These are phyloP conservation scores for Brachynemurus nebulosus DNA, from an alignment of 2,888 invertebrate species.

Conservation along the genomic window DNA sequence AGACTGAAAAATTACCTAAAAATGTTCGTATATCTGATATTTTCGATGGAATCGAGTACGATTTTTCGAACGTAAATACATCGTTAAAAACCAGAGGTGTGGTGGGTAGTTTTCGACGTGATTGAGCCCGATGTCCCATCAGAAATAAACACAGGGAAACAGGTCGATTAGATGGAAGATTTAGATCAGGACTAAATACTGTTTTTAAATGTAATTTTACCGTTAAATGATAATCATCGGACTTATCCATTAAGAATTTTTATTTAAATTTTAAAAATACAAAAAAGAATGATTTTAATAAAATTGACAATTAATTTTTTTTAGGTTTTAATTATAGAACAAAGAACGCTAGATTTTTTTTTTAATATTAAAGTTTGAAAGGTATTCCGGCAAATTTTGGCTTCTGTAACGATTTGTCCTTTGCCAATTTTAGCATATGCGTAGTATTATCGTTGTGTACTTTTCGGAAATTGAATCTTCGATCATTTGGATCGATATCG, in stretches of 20 bases:
- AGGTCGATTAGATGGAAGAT: too few relatives aligned
- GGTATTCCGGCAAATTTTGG: conserved; percentile 2
- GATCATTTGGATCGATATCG: background rate
- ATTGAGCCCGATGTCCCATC: background rate
- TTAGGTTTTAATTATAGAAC: too few relatives aligned
- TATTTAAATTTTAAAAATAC: too few relatives aligned
- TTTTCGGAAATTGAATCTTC: background rate
- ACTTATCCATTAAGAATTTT: too few relatives aligned
- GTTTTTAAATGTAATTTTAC: too few relatives aligned
- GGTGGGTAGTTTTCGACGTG: background rate
- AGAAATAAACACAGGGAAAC: background rate
- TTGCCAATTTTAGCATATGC: background rate
- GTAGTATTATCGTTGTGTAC: background rate
- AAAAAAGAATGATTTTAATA: too few relatives aligned
- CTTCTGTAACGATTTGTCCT: background rate
- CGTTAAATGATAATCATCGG: background rate
- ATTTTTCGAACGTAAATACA: background rate
- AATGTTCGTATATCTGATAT: too few relatives aligned
- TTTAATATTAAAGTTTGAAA: background rate
- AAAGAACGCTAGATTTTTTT: too few relatives aligned
- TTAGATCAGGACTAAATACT: background rate
- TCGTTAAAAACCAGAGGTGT: background rate
- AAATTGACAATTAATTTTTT: too few relatives aligned
- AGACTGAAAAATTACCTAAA: too few relatives aligned
- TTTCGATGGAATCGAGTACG: too few relatives aligned